Percentiles rank a stretch among this genome's conserved stretches.
These are phyloP conservation scores for Xyliphius kryptos DNA, from an alignment of 2,113 vertebrate species.

Conservation along the genomic window DNA sequence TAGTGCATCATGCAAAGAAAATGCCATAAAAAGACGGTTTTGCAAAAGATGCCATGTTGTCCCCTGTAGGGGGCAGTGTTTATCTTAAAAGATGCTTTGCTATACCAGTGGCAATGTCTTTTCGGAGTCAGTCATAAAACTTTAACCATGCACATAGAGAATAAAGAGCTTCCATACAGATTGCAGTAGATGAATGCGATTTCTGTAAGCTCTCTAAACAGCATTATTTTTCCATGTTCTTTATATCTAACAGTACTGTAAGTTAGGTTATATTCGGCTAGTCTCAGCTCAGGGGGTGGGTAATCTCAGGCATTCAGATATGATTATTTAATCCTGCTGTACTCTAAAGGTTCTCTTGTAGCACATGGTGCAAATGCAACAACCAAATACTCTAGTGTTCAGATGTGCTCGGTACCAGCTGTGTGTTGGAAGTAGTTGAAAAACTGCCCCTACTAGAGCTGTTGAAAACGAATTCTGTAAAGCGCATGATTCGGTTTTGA, in stretches of 20 bases:
- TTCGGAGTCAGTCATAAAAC: background rate
- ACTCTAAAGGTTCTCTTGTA: conserved; percentile 32
- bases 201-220: no score
- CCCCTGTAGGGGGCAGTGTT: conserved; percentile 26
- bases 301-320: conserved; percentile 41
- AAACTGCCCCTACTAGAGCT: no score
- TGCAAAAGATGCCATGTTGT: no score
- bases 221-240: no score
- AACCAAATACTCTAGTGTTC: conserved; percentile 42
- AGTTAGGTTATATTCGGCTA: conserved; percentile 29
- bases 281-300: conserved; percentile 43
- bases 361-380: conserved; percentile 40
- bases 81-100: background rate
- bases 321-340: conserved; percentile 20
- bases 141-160: background rate
- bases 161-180: background rate
- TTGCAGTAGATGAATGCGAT: no score
- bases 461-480: no score
- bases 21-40: no score
- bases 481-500: no score
- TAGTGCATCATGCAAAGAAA: no score
- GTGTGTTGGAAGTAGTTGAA: no score
- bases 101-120: no score
- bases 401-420: conserved; percentile 6
- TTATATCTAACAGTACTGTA: conserved; percentile 20